phyloP scores from a whole-genome alignment of 2,797 vertebrate species.

The Sebastes oblongus region DNA sequence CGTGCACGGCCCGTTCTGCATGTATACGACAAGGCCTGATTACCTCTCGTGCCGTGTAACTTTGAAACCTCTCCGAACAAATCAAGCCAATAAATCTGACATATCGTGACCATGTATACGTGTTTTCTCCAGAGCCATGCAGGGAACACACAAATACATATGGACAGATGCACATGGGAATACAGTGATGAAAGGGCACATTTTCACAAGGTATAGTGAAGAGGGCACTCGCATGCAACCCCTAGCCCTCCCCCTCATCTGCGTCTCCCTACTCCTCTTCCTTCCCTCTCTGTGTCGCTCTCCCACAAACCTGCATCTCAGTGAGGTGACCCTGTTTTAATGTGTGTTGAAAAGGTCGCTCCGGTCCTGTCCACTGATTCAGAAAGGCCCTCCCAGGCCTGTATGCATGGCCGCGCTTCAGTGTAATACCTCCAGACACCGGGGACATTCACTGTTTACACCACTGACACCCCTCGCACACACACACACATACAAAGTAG shows the following conservation, averaged over 20 bases:
- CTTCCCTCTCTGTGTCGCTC: conserved; percentile 52
- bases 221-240: conserved; percentile 47
- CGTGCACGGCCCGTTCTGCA: not conserved
- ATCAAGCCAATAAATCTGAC: conserved; percentile 28
- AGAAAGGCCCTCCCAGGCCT: conserved; percentile 73
- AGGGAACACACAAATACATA: conserved; percentile 45
- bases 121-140: conserved; percentile 9
- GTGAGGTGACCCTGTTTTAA: conserved; percentile 76
- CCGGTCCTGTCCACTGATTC: conserved; percentile 68
- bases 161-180: conserved; percentile 56
- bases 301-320: conserved; percentile 63
- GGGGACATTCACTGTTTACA: conserved; percentile 74
- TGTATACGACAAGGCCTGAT: conserved; percentile 14
- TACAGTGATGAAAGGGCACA: conserved; percentile 62
- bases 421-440: conserved; percentile 77
- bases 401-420: conserved; percentile 74
- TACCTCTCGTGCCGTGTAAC: not conserved
- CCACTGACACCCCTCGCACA: conserved; percentile 52
- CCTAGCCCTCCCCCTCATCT: conserved; percentile 1
- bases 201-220: conserved; percentile 63
- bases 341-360: conserved; percentile 75
- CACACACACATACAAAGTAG: conserved; percentile 10
- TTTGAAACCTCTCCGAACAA: conserved; percentile 34
- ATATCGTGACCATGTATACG: conserved; percentile 20
- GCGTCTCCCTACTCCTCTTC: conserved; percentile 27